Evolutionary conservation across 2,797 vertebrate genomes (phyloP), one percentile per base, ranked within the genome.

Genomic region (Psittacula derbiana): DNA sequence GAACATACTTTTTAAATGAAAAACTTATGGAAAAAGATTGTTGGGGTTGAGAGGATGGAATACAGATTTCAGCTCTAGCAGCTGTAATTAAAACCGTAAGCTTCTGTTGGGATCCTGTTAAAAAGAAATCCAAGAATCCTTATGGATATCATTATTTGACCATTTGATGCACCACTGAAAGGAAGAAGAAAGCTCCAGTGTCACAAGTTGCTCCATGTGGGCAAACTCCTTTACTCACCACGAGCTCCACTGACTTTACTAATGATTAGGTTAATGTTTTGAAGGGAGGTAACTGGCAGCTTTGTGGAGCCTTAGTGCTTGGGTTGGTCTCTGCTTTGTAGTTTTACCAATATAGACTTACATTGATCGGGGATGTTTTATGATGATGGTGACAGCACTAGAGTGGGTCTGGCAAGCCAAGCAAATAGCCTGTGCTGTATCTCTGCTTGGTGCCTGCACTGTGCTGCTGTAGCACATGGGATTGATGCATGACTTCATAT

Each of bases 1-100:
- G 87, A 67, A 73, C 46, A 47, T 88, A 70, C 75, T 98, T 95
- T 86, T 25, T 16, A 88, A 97, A 92, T 96, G 12, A 92, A 88
- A 95, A 72, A 92, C 83, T 96, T 84, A 71, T 70, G 80, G 84
- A 90, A 82, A 93, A 96, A 83, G 58, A 85, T 82, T 16, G 73
- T 94, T 97, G 90, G 40, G 79, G 30, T 46, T 11, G 41, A 73
- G n/a, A 43, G n/a, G 30, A 92, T 62, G 65, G 49, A 93, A 91
- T 75, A 88, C 86, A 84, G 31, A 94, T 94, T 96, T 90, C 46
- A 73, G 38, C 74, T 97, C 86, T 65, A 92, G 47, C 60, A 82
- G 9, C 69, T 94, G 44, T 55, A 90, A 87, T 94, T 95, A 89
- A 96, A 95, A 65, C 43, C 5, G 1, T 53, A 66, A 86, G 11